A percentile compares a stretch with the other conserved stretches of the same genome.
Conservation (phyloP, 2,113 vertebrate genomes). For the Pleuronectes platessa region DNA sequence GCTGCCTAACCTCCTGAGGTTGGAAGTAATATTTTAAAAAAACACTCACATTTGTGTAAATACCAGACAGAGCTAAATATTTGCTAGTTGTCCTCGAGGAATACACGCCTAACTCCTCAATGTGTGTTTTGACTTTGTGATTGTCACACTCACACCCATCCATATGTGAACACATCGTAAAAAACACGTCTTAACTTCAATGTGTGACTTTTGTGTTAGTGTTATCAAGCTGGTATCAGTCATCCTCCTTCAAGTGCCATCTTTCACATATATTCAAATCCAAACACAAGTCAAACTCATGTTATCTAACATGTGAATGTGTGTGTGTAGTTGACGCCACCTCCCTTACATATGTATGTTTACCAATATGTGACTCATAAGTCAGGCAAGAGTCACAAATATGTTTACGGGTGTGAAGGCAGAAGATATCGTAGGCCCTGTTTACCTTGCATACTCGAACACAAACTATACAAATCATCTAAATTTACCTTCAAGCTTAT, state of each 20-base stretch:
- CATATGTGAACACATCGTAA: too few species aligned
- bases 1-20: conserved; percentile 52
- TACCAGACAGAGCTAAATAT: conserved; percentile 21
- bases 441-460: background rate
- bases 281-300: background rate
- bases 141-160: too few species aligned
- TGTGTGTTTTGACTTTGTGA: background rate
- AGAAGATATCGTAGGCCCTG: background rate
- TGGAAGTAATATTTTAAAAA: conserved; percentile 49
- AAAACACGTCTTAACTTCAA: background rate
- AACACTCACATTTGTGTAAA: conserved; percentile 18
- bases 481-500: background rate
- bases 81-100: conserved; percentile 31
- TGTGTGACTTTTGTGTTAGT: background rate
- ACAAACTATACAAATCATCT: conserved; percentile 1
- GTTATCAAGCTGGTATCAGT: background rate
- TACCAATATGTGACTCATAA: background rate
- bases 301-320: background rate
- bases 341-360: background rate
- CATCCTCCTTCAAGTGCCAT: background rate
- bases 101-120: conserved; percentile 31
- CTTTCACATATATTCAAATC: background rate
- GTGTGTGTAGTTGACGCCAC: background rate
- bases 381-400: background rate
- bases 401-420: background rate